phyloP scores from a whole-genome alignment of 2,797 vertebrate genomes.

The Smutsia temminckii region DNA sequence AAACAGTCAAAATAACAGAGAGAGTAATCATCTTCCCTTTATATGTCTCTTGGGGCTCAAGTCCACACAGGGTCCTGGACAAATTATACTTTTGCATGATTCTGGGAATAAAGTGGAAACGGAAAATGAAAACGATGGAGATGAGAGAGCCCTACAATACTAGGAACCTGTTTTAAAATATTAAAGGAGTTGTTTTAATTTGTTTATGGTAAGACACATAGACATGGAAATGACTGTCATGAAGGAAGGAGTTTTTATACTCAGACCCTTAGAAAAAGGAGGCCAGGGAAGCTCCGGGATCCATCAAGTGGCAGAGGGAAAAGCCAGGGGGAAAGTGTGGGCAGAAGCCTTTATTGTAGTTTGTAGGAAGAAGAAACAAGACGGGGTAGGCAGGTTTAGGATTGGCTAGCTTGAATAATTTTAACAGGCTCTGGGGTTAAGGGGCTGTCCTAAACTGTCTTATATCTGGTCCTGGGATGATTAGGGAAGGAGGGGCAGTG shows the following conservation, averaged over 20 bases:
- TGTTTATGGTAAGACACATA: neutral
- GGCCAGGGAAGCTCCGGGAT: neutral
- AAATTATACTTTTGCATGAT: neutral
- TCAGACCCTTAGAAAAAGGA: neutral
- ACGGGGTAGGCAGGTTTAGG: neutral
- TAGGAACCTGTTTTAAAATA: neutral
- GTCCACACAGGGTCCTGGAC: neutral
- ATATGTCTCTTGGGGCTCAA: neutral
- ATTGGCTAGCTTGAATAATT: neutral
- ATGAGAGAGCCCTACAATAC: neutral
- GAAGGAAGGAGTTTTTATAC: neutral
- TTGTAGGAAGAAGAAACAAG: neutral
- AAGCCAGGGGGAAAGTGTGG: neutral
- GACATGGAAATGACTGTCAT: neutral
- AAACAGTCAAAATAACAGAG: slow-evolving; percentile 15
- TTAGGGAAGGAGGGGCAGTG: neutral
- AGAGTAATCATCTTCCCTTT: neutral
- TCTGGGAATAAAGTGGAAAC: neutral
- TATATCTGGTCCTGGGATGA: neutral
- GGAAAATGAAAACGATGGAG: neutral
- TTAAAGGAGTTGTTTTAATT: neutral
- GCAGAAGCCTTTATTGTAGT: neutral
- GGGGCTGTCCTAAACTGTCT: neutral
- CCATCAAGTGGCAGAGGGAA: neutral
- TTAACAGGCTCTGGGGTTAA: too few species aligned